These are phyloP conservation scores for Trichomalopsis sarcophagae DNA, from an alignment of 1,140 invertebrate species.

Conservation along the genomic window DNA sequence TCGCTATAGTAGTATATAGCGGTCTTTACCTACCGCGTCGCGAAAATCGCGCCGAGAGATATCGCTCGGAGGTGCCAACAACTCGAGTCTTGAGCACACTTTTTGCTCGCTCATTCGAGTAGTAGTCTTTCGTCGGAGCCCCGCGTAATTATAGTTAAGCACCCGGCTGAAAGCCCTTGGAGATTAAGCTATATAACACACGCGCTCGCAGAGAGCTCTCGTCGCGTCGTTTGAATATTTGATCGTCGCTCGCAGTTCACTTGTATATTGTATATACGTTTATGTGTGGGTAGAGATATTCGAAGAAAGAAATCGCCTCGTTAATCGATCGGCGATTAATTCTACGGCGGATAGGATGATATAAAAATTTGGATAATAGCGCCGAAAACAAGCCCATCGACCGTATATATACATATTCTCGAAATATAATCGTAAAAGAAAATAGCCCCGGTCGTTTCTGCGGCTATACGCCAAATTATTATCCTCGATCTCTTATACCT, in stretches of 20 bases:
- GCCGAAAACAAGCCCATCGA: constrained; percentile 32
- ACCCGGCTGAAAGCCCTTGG: background rate
- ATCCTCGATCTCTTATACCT: background rate
- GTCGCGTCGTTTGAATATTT: constrained; percentile 20
- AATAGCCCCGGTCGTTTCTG: constrained; percentile 15
- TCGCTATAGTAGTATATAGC: background rate
- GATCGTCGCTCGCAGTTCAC: background rate
- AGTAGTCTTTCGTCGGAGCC: constrained; percentile 16
- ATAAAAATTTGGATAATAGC: constrained; percentile 26
- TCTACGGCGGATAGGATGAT: too few species aligned
- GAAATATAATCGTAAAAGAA: constrained; percentile 40
- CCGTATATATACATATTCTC: background rate
- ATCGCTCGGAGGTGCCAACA: constrained; percentile 14
- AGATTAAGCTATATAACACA: constrained; percentile 15
- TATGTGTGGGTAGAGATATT: too few species aligned
- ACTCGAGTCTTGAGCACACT: background rate
- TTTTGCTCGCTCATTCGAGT: background rate
- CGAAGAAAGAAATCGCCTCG: background rate
- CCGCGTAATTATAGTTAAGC: constrained; percentile 27
- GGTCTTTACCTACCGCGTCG: constrained; percentile 12
- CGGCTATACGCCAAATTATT: background rate
- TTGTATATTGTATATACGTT: too few species aligned
- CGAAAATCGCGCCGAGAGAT: background rate
- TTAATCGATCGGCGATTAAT: background rate
- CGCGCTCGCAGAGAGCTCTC: background rate